These are phyloP conservation scores for Grammomys dolichurus DNA, from an alignment of 2,113 vertebrate species.

Conservation along the genomic window DNA sequence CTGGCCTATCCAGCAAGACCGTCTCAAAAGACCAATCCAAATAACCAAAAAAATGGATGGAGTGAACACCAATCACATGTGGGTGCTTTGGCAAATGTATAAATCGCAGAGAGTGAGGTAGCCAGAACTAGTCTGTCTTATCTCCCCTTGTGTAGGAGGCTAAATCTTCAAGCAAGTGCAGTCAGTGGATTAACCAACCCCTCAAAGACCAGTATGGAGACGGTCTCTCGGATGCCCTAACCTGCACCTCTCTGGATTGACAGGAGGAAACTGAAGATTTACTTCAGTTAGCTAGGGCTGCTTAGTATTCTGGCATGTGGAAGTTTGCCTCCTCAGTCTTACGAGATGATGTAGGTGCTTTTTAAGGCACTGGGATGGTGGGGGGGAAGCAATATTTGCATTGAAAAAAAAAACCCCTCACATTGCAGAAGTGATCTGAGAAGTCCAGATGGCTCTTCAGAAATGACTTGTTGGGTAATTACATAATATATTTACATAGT, in stretches of 20 bases:
- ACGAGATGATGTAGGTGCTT: neutral
- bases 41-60: neutral
- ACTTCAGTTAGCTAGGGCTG: neutral
- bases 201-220: neutral
- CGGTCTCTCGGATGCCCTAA: neutral
- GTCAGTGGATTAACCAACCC: neutral
- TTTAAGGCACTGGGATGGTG: neutral
- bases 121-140: neutral
- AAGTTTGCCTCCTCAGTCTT: neutral
- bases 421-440: neutral
- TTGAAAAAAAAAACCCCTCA: neutral
- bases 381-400: slow-evolving; percentile 4
- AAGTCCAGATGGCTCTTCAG: slow-evolving; percentile 23
- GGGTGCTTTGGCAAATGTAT: neutral
- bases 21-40: neutral
- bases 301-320: neutral
- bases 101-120: neutral
- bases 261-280: neutral
- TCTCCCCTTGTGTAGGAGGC: neutral
- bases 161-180: neutral
- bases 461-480: slow-evolving; percentile 3
- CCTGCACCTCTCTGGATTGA: neutral
- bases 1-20: neutral
- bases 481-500: neutral
- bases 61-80: no score